Evolutionary conservation across 2,113 vertebrate genomes (phyloP), one percentile per base, ranked within the genome.

Genomic region (Poeciliopsis occidentalis): DNA sequence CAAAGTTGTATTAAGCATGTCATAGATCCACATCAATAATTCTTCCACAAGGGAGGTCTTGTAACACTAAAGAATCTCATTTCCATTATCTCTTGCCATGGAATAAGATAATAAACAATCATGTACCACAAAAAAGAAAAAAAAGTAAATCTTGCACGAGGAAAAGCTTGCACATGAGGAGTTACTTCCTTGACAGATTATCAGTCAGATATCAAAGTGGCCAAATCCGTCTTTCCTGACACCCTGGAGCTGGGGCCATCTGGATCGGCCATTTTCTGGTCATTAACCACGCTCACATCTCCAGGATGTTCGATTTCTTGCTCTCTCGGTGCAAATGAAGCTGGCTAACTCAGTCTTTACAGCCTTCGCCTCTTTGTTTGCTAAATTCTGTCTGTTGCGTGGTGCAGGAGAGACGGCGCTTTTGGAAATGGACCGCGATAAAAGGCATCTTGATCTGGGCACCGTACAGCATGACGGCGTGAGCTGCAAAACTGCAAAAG

Each of bases 241-340:
- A 74, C 88, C 89, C 85, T 66, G 78, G 80, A 90, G 90, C 64
- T 76, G 70, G 61, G 75, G 79, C 90, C 91, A 93, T 92, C 90
- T 93, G 92, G 90, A 86, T 76, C 12, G 7, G 37, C 67, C 82
- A 80, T 87, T 78, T 86, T 82, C 73, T 74, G 76, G 73, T 89
- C 76, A 86, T 90, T 87, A 89, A 85, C 77, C 44, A 47, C 19
- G 66, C 68, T 79, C 70, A 4, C 80, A 44, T 76, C 71, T 79
- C 17, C 31, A 62, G 51, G 64, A 64, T 66, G 31, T 62, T 30
- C 4, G 66, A 83, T 64, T 69, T 27, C 32, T 76, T 26, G 64
- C 31, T 73, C 66, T 69, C 65, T 60, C 60, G 61, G 41, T 51
- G 78, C 51, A 68, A 30, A 69, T 31, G 54, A 70, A 75, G 54